A percentile compares a stretch with the other conserved stretches of the same genome.
phyloP scores from a whole-genome alignment of 2,113 vertebrate species.

The Silurus glanis region DNA sequence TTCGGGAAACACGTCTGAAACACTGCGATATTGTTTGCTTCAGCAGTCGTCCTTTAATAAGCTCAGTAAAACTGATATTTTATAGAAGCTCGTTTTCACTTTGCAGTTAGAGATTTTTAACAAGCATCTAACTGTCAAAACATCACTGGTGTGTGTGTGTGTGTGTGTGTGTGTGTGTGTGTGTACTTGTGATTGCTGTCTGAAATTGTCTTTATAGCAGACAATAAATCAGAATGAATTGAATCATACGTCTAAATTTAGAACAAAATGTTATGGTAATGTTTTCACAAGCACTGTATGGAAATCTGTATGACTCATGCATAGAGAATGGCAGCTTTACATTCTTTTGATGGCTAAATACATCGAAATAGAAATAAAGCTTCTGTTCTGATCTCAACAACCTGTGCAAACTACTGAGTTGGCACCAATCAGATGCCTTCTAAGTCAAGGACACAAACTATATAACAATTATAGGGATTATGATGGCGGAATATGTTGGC shows the following conservation, averaged over 20 bases:
- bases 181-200: conserved; percentile 3
- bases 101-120: background rate
- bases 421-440: too few species aligned
- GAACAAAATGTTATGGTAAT: conserved; percentile 2
- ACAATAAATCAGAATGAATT: conserved; percentile 22
- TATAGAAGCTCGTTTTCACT: background rate
- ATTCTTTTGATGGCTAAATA: background rate
- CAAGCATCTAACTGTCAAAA: background rate
- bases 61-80: background rate
- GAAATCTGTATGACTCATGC: conserved; percentile 1
- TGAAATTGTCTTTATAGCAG: conserved; percentile 16
- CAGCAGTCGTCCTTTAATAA: background rate
- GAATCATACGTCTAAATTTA: conserved; percentile 6
- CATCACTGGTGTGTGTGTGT: background rate
- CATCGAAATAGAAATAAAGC: background rate
- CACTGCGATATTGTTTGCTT: background rate
- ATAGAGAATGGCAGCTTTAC: conserved; percentile 14
- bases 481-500: conserved; percentile 24
- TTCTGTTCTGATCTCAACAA: too few species aligned
- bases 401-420: too few species aligned
- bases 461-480: conserved; percentile 31
- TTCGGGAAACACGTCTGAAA: background rate
- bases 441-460: too few species aligned
- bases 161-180: too few species aligned
- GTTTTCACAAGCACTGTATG: conserved; percentile 9